Evolutionary conservation across 2,113 vertebrate species (phyloP), one percentile per base, ranked within the genome.

Genomic region (Nycticorax nycticorax): DNA sequence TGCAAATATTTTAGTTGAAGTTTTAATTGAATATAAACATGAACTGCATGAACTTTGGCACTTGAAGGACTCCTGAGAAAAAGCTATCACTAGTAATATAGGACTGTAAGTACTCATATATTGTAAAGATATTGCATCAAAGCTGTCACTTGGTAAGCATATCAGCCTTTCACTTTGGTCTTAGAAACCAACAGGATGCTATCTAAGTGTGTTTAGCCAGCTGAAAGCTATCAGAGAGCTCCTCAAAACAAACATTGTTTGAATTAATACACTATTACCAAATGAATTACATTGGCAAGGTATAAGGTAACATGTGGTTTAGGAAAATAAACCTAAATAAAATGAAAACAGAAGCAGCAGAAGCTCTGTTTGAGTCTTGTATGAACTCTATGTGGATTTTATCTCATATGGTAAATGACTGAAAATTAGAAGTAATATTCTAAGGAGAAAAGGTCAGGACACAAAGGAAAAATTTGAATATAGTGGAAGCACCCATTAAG

Each of bases 281-380:
- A 95, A 94, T 0, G 81, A 94, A 77, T 95, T 94, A 93, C 87
- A 91, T 88, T 97, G 97, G 96, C 97, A 95, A 96, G 74, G 57
- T 96, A 69, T 92, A 94, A 75, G 78, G 96, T 96, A 95, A 87
- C 92, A 81, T 92, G 92, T 94, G 95, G 94, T 96, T 95, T 96
- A 95, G 89, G 96, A 97, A 97, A 97, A 97, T 96, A 96, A 96
- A 91, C 94, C 84, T 89, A 91, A 96, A 97, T 91, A 95, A 95
- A 96, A 96, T 72, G 92, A 96, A 97, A 97, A 96, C 92, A 97
- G 96, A 66, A 94, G 78, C 71, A 71, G 87, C 77, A 93, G 91
- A 94, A 91, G 81, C 59, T 91, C 75, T 91, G 48, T 72, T 89
- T 93, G 76, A 91, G 81, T 75, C 86, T 81, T 96, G 59, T 48